Base-by-base conservation (phyloP, 2,888 invertebrate species). In the Xestia rhomboidea region DNA sequence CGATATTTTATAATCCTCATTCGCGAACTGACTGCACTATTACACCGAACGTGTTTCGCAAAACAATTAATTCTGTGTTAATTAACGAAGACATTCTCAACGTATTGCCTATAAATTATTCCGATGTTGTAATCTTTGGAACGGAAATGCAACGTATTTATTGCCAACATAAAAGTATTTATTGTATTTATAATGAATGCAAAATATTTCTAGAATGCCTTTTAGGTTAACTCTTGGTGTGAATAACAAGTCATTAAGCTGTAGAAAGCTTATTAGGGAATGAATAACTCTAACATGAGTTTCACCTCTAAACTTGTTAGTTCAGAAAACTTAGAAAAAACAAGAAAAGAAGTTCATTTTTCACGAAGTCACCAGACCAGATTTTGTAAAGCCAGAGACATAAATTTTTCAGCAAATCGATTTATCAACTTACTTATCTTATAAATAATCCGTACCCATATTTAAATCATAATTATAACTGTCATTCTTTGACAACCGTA, bases 1-100 rank as follows among this genome's bases (percentile, higher is more conserved):
- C 82, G 67, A 88, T 88, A 87, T 85, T 85, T 87, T 89, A 89
- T 85, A 88, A 79, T 77, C 73, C 81, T 81, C 73, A 77, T 84
- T 87, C 74, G 85, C 88, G 51, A 83, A 76, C 76, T 79, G 81
- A 81, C 83, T 87, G 81, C 73, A 81, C 79, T 82, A 81, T 87
- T 86, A 88, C 85, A 85, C 85, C 75, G 85, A 78, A 81, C 85
- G 74, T 83, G 87, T 76, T 85, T 76, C 46, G 75, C 70, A 63
- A 79, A 83, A 86, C 75, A 86, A 86, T 86, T 86, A 87, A 80
- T 83, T 41, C 41, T 63, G 38, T 51, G 70, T 85, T 82, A 64
- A 79, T 86, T 77, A 82, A 86, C 80, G n/a, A 67, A 73, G 73
- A 83, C 67, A 80, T 74, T 83, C 70, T 38, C 62, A 68, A 76